Evolutionary conservation across 2,888 invertebrate genomes (phyloP).

Genomic region (Herminia tarsipennalis): DNA sequence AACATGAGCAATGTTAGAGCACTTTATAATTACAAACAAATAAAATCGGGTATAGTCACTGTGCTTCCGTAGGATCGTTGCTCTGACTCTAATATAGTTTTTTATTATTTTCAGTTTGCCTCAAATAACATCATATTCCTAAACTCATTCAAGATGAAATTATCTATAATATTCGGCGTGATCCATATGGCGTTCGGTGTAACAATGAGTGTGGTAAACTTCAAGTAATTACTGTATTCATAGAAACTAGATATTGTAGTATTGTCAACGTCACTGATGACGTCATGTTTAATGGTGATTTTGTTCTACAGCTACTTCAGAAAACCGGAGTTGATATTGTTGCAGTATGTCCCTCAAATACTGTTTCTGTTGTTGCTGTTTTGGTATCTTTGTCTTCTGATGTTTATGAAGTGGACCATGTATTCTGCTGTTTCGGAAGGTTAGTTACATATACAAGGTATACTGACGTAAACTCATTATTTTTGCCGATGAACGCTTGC

Average conservation of each 20-base stretch:
- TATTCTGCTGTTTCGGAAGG: constrained; percentile 77
- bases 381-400: constrained; percentile 88
- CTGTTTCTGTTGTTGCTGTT: constrained; percentile 88
- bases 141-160: constrained; percentile 91
- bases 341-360: constrained; percentile 90
- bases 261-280: constrained; percentile 22
- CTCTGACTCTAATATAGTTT: constrained; percentile 1
- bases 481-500: no score
- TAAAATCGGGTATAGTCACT: no score
- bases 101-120: constrained; percentile 71
- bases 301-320: constrained; percentile 76
- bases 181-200: constrained; percentile 91
- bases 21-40: no score
- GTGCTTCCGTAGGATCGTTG: no score
- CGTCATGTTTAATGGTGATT: constrained; percentile 19
- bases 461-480: no score
- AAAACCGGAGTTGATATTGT: constrained; percentile 77
- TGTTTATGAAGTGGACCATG: constrained; percentile 90
- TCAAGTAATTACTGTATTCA: constrained; percentile 85
- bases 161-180: constrained; percentile 90
- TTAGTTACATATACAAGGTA: constrained; percentile 34
- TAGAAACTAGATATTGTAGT: constrained; percentile 72
- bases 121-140: constrained; percentile 89
- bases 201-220: constrained; percentile 87
- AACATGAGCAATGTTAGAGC: no score